phyloP scores from a whole-genome alignment of 1,140 invertebrate genomes.

The Mesaphorura yosii region DNA sequence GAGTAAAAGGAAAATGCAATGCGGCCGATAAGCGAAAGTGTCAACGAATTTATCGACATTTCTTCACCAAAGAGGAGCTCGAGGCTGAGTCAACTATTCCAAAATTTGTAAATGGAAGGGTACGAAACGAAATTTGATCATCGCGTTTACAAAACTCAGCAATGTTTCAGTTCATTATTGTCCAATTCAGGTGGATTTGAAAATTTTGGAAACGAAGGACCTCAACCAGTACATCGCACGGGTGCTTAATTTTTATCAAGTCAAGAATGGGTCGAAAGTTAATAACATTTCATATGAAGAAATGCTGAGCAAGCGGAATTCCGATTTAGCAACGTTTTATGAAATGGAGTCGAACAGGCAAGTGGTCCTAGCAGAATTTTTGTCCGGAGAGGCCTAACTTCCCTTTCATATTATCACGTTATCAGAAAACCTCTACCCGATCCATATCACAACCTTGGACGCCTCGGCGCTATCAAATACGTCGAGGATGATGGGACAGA shows the following conservation, averaged over 20 bases:
- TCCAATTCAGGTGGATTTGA: not conserved
- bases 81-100: not conserved
- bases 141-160: too few relatives aligned
- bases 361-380: too few relatives aligned
- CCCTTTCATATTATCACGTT: too few relatives aligned
- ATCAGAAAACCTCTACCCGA: too few relatives aligned
- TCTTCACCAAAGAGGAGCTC: not conserved
- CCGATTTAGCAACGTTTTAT: not conserved
- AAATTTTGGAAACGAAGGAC: not conserved
- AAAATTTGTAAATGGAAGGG: not conserved
- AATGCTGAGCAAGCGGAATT: not conserved
- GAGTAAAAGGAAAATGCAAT: too few relatives aligned
- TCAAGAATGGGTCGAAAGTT: not conserved
- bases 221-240: not conserved
- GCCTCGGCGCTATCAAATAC: too few relatives aligned
- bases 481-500: too few relatives aligned
- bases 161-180: too few relatives aligned
- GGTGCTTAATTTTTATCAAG: not conserved
- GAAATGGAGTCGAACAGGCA: not conserved
- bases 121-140: too few relatives aligned
- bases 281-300: not conserved
- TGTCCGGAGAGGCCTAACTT: too few relatives aligned
- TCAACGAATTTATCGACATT: not conserved
- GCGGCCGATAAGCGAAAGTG: too few relatives aligned
- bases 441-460: too few relatives aligned